Conservation (phyloP, 2,797 vertebrate genomes). For the Thamnophis elegans region DNA sequence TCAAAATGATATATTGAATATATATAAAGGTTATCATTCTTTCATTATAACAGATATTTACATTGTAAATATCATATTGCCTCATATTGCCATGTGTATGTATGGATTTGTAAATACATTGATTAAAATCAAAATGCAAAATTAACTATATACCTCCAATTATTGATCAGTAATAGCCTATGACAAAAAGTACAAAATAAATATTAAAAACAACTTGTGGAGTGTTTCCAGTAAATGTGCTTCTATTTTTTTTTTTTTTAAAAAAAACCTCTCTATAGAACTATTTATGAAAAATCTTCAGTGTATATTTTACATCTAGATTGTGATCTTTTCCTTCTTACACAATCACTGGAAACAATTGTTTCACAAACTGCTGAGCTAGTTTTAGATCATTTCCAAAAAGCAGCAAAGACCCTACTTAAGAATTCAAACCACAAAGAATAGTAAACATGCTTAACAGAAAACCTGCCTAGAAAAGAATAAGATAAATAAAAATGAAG, state of each 20-base stretch:
- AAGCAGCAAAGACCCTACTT: background rate
- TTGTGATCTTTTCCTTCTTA: background rate
- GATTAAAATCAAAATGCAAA: background rate
- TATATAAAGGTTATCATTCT: background rate
- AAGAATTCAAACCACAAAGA: background rate
- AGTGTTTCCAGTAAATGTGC: background rate
- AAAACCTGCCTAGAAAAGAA: background rate
- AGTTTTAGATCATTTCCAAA: slow-evolving; percentile 10
- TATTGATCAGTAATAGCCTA: background rate
- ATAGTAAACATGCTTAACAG: background rate
- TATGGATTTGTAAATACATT: background rate
- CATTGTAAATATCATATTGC: background rate
- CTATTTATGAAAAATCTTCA: background rate
- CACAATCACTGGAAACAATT: slow-evolving; percentile 29
- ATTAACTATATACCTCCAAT: background rate
- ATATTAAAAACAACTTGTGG: background rate
- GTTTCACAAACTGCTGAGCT: background rate
- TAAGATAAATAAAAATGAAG: slow-evolving; percentile 14
- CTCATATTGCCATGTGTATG: background rate
- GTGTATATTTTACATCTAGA: background rate
- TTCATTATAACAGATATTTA: background rate
- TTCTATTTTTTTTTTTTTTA: background rate
- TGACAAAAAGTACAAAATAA: background rate
- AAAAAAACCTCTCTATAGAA: background rate
- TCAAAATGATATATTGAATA: background rate